Evolutionary conservation across 2,113 vertebrate species (phyloP).

Genomic region (Peromyscus leucopus): DNA sequence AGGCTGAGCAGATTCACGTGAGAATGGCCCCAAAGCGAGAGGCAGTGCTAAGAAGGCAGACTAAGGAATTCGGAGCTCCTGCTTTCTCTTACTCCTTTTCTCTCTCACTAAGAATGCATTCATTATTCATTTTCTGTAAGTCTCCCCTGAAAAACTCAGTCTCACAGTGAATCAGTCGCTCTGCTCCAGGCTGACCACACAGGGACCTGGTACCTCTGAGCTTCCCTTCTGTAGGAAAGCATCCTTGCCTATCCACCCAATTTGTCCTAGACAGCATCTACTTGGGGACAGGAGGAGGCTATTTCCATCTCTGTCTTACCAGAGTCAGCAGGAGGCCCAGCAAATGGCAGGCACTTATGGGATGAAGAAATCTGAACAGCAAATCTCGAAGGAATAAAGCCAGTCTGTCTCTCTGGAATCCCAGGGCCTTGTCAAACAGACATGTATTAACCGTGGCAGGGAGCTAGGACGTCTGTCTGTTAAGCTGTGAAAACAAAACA

Average conservation of each 20-base stretch:
- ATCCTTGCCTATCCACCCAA: accelerated
- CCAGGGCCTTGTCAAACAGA: not conserved
- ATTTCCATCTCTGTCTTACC: not conserved
- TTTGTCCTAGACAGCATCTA: not conserved
- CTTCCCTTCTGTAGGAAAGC: accelerated
- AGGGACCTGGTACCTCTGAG: accelerated
- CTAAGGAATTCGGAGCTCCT: not conserved
- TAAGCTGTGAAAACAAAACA: not conserved
- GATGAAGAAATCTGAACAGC: not conserved
- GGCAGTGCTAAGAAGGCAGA: accelerated
- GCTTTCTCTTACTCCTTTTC: not conserved
- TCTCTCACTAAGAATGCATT: not conserved
- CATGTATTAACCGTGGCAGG: not conserved
- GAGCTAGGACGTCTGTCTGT: not conserved
- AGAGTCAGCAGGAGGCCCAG: not conserved
- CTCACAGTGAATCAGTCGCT: accelerated
- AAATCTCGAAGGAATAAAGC: not conserved
- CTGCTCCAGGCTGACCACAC: accelerated
- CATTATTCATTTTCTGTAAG: not conserved
- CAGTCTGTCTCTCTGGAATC: not conserved
- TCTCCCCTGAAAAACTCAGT: not conserved
- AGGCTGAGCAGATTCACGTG: no score
- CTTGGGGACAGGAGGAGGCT: not conserved
- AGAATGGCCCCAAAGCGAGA: not conserved
- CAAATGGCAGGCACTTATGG: not conserved